Conservation (phyloP, 2,797 vertebrate genomes). For the Carcharodon carcharias region DNA sequence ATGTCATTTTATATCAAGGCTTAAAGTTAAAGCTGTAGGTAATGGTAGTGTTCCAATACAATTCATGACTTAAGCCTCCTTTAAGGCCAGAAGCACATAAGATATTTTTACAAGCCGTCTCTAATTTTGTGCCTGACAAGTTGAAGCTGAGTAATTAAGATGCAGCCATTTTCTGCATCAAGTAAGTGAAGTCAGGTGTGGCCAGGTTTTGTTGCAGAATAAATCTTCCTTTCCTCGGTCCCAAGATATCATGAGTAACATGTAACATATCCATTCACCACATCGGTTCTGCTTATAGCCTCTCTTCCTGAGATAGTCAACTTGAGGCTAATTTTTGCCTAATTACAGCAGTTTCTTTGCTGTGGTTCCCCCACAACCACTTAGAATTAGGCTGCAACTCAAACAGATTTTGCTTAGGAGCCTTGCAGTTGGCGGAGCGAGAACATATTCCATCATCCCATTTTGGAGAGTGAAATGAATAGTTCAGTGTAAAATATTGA, state of each 20-base stretch:
- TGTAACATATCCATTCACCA: background rate
- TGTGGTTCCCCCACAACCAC: background rate
- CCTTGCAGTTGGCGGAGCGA: background rate
- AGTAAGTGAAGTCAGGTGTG: background rate
- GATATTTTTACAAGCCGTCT: no score
- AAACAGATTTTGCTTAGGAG: no score
- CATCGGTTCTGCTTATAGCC: background rate
- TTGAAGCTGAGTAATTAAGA: background rate
- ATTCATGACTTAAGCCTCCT: background rate
- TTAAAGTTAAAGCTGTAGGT: background rate
- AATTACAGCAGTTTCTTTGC: background rate
- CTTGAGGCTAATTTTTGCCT: background rate
- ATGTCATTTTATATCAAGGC: background rate
- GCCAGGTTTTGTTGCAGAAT: background rate
- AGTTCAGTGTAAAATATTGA: background rate
- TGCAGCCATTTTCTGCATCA: background rate
- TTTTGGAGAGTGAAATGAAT: background rate
- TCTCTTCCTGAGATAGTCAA: background rate
- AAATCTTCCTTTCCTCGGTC: background rate
- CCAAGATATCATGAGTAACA: background rate
- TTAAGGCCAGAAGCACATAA: background rate
- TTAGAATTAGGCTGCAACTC: background rate
- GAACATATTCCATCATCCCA: background rate
- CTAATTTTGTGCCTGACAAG: background rate
- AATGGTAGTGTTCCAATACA: no score